These are phyloP conservation scores for Oreochromis grahami DNA, from an alignment of 2,797 vertebrate species.

Conservation along the genomic window DNA sequence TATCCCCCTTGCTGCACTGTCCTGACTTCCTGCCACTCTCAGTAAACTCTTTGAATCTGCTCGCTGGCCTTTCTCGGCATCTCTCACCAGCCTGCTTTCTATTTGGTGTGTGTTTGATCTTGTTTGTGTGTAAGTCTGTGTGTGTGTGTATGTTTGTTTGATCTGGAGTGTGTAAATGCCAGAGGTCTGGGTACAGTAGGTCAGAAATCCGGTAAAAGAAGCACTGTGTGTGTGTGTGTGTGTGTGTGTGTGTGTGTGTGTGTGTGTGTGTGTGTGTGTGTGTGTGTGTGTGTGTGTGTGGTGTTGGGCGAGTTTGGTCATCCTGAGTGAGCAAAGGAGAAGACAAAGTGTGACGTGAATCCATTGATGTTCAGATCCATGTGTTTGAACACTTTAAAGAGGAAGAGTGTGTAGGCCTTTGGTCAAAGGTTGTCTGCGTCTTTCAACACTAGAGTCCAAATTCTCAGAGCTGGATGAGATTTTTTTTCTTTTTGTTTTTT, in stretches of 20 bases:
- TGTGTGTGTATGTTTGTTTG: conserved; percentile 36
- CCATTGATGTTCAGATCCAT: conserved; percentile 52
- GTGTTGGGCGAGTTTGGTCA: neutral
- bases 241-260: fast-evolving
- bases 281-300: fast-evolving
- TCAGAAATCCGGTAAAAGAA: conserved; percentile 52
- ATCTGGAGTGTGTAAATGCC: conserved; percentile 76
- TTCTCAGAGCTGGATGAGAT: neutral
- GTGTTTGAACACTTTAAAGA: conserved; percentile 61
- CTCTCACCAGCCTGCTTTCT: neutral
- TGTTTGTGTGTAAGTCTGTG: neutral
- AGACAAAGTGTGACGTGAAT: conserved; percentile 17
- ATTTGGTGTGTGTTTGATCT: conserved; percentile 42
- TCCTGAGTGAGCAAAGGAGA: neutral
- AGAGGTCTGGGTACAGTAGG: conserved; percentile 66
- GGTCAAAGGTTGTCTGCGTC: neutral
- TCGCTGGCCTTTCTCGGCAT: neutral
- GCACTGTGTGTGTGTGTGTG: fast-evolving
- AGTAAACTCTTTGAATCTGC: conserved; percentile 2
- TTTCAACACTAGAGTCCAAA: neutral
- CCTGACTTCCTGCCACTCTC: neutral
- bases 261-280: fast-evolving
- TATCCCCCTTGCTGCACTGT: neutral
- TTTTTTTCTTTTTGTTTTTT: neutral
- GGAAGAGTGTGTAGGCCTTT: neutral